Evolutionary conservation across 2,888 invertebrate species (phyloP), one percentile per base, ranked within the genome.

Genomic region (Congeria kusceri): DNA sequence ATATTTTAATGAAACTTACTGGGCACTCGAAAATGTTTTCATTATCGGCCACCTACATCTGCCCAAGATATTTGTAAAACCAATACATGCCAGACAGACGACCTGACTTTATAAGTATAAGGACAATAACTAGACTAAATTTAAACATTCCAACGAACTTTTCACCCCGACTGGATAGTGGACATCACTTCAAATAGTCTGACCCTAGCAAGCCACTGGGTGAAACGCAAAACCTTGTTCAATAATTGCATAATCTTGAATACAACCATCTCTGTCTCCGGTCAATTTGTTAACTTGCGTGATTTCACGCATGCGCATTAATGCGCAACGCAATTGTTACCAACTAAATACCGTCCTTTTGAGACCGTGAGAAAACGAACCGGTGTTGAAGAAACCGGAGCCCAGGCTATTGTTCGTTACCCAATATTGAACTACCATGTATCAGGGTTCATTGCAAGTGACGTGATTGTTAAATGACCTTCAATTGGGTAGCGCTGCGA

Each of bases 251-350:
- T 66, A 73, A 73, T 29, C 39, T 65, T 39, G 49, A 53, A 66
- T 65, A 20, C n/a, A 47, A 49, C 20, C n/a, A 46, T 65, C 72
- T 65, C 64, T 53, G 39, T 70, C 53, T 62, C 18, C 53, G 59
- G 53, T 58, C 53, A 64, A 75, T 49, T 59, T 46, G 58, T 69
- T 69, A 58, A 69, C 58, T 64, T 75, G 64, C 65, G 64, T 61
- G 70, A 66, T 39, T 70, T 70, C 56, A 76, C 56, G 76, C 70
- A 70, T 76, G 65, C 64, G 65, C 64, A 72, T 67, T 39, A 27
- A 56, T 58, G 44, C 57, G 67, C 39, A 67, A 67, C 18, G 49
- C 4, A 9, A 46, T 58, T 64, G 63, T 63, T 56, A 32, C 32
- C 27, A n/a, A 32, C n/a, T 20, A n/a, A 39, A 23, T 39, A 39